Evolutionary conservation across 2,797 vertebrate genomes (phyloP), one percentile per base, ranked within the genome.

Genomic region (Bucorvus abyssinicus): DNA sequence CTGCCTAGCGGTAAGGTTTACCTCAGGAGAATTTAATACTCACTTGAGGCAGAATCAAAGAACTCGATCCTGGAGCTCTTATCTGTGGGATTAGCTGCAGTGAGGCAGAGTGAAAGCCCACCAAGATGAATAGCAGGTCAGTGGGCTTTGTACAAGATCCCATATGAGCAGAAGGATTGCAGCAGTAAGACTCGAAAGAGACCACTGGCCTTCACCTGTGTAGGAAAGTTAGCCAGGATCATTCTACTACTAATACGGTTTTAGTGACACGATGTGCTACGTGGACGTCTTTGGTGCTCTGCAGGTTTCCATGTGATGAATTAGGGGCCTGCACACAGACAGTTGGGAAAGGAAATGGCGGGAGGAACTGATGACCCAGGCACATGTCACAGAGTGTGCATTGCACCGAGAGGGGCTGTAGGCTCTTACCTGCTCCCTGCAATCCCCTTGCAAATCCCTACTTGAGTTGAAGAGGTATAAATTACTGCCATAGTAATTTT

Each of bases 351-450:
- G 50, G 42, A 89, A 69, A 34, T 8, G 29, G 19, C 50, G 56
- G 71, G n/a, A 44, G 29, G 22, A 6, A 13, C 29, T 0, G 3
- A 34, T 19, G 55, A 42, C 38, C 55, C 30, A 36, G 50, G 24
- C 50, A 60, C 27, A 36, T 0, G 4, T 18, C 29, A 53, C 0
- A 0, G 34, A 42, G 14, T 1, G 0, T 14, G 22, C 0, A 3
- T 36, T 71, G 24, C 16, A 19, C 21, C 2, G 4, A 30, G 19
- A 15, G 14, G 4, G 5, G 38, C 45, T 59, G 19, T 3, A 36
- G 44, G 7, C 27, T 80, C 52, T 47, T 42, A 75, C 12, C 16
- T 3, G 1, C 13, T 38, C n/a, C n/a, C 73, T 71, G 42, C 2
- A 2, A 11, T 14, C 32, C 26, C 50, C 9, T 45, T 84, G 22